Evolutionary conservation across 2,797 vertebrate genomes (phyloP).

Genomic region (Acipenser oxyrinchus): DNA sequence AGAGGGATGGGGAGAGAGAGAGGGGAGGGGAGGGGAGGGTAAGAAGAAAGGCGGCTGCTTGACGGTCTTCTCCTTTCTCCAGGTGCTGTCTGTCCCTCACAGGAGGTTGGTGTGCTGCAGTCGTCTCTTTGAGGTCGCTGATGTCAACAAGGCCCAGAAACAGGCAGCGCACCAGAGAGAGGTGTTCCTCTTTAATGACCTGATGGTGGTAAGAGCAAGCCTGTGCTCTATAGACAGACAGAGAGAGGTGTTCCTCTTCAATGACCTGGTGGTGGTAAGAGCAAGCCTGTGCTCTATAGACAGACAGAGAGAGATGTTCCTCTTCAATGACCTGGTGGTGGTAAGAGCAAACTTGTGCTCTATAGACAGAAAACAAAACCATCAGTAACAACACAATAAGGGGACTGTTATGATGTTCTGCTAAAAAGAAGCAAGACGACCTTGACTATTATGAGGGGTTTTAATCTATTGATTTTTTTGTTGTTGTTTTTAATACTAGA

Average conservation of each 20-base stretch:
- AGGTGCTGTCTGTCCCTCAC: constrained; percentile 93
- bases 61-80: constrained; percentile 26
- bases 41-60: constrained; percentile 17
- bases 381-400: no score
- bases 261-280: constrained; percentile 91
- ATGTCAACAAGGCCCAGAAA: constrained; percentile 93
- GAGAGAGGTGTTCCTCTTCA: constrained; percentile 97
- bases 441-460: no score
- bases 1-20: constrained; percentile 19
- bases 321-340: constrained; percentile 96
- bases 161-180: constrained; percentile 93
- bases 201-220: constrained; percentile 77
- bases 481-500: no score
- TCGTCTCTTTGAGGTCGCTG: constrained; percentile 90
- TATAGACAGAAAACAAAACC: no score
- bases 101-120: constrained; percentile 95
- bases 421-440: no score
- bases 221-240: constrained; percentile 38
- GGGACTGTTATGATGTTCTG: no score
- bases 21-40: constrained; percentile 8
- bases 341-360: constrained; percentile 50
- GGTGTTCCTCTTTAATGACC: constrained; percentile 96
- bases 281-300: background rate
- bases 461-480: no score
- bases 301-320: constrained; percentile 88